A percentile compares a stretch with the other conserved stretches of the same genome.
phyloP scores from a whole-genome alignment of 2,888 invertebrate genomes.

The Bimastos eiseni region DNA sequence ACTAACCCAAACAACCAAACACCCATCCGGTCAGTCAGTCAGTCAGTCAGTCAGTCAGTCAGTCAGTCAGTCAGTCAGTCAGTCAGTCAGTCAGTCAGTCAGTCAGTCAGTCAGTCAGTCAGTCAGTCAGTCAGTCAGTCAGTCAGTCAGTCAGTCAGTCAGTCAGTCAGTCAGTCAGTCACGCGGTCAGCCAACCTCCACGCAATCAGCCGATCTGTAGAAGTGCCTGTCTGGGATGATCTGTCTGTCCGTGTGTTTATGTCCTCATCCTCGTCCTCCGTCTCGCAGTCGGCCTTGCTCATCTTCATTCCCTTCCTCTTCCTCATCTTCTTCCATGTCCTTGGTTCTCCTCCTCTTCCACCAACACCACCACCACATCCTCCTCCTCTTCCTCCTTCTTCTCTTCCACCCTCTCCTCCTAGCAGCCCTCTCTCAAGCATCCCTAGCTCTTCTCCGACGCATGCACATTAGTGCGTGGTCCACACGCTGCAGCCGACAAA shows the following conservation, averaged over 20 bases:
- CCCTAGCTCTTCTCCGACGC: background rate
- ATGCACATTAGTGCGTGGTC: background rate
- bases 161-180: too few relatives aligned
- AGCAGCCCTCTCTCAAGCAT: background rate
- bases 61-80: too few relatives aligned
- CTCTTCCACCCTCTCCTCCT: too few relatives aligned
- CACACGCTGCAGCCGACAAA: background rate
- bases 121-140: too few relatives aligned
- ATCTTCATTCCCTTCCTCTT: background rate
- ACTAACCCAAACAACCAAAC: too few relatives aligned
- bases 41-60: too few relatives aligned
- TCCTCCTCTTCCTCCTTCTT: background rate
- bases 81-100: too few relatives aligned
- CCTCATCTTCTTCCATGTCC: background rate
- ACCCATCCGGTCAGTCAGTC: too few relatives aligned
- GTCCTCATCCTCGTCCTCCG: background rate
- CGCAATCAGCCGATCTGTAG: too few relatives aligned
- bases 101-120: too few relatives aligned
- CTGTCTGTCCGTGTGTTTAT: background rate
- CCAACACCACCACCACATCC: background rate
- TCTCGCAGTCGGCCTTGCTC: background rate
- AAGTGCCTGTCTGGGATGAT: background rate
- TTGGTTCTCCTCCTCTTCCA: background rate
- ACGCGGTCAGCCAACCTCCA: background rate
- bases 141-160: too few relatives aligned